These are phyloP conservation scores for Cenopis cana DNA, from an alignment of 2,888 invertebrate genomes.

Conservation along the genomic window DNA sequence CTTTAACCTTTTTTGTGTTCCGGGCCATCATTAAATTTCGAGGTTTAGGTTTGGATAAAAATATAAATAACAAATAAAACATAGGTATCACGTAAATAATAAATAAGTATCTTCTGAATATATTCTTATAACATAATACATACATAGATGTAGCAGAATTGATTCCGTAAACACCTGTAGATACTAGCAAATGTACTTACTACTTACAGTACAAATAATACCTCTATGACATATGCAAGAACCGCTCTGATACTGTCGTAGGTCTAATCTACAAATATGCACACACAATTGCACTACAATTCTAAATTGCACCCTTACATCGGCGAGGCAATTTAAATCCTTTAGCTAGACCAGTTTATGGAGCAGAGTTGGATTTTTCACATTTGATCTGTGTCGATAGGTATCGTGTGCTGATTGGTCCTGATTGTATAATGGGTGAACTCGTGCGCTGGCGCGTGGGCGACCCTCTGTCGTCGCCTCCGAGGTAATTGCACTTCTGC, in stretches of 20 bases:
- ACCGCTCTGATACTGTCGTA: conserved; percentile 52
- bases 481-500: conserved; percentile 65
- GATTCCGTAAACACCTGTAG: not conserved
- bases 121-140: too few species aligned
- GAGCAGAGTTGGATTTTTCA: conserved; percentile 45
- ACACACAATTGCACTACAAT: conserved; percentile 15
- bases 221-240: conserved; percentile 56
- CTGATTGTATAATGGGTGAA: conserved; percentile 81
- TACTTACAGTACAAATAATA: too few species aligned
- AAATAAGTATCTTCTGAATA: too few species aligned
- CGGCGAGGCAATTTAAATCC: conserved; percentile 35
- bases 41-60: conserved; percentile 18
- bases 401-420: conserved; percentile 73
- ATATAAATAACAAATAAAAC: not conserved
- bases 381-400: conserved; percentile 46
- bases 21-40: conserved; percentile 37
- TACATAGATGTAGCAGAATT: not conserved
- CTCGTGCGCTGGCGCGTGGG: conserved; percentile 79
- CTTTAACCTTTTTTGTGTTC: conserved; percentile 44
- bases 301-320: conserved; percentile 44
- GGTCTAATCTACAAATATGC: conserved; percentile 51
- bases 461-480: conserved; percentile 73
- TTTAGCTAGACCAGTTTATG: conserved; percentile 36
- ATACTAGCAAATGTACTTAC: not conserved
- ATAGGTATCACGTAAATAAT: too few species aligned